These are phyloP conservation scores for Salmo trutta DNA, from an alignment of 2,797 vertebrate genomes.

Conservation along the genomic window DNA sequence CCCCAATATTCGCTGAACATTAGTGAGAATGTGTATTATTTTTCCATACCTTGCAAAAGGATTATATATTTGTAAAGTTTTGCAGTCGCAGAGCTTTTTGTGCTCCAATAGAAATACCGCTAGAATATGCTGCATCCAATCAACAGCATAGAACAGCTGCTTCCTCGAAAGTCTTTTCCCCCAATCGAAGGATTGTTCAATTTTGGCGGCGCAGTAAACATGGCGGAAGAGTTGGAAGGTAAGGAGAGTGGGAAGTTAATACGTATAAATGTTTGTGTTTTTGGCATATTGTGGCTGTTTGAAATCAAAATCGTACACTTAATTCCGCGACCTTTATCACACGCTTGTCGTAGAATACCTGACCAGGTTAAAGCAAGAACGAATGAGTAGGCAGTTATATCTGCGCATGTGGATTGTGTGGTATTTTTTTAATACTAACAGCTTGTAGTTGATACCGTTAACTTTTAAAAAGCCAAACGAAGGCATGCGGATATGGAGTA, in stretches of 20 bases:
- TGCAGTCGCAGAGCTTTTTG: background rate
- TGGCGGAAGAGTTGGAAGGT: slow-evolving; percentile 82
- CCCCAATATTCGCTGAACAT: background rate
- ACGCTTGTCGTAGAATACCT: background rate
- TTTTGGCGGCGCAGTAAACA: slow-evolving; percentile 68
- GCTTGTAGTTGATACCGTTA: background rate
- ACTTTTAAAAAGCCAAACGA: background rate
- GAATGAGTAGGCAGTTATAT: background rate
- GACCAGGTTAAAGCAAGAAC: background rate
- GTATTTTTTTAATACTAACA: background rate
- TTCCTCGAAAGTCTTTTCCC: slow-evolving; percentile 2
- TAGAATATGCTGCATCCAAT: background rate
- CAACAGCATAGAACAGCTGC: background rate
- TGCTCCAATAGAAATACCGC: background rate
- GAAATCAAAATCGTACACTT: background rate
- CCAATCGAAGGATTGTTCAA: background rate
- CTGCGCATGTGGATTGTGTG: background rate
- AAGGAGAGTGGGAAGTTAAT: slow-evolving; percentile 24
- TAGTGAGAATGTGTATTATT: background rate
- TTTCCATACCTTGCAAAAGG: too few relatives aligned
- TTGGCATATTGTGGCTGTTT: background rate
- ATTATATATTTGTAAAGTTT: too few relatives aligned
- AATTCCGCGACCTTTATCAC: background rate
- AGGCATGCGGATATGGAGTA: background rate
- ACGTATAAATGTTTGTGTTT: background rate